Percentiles rank a stretch among this genome's conserved stretches.
These are phyloP conservation scores for Podotricha telesiphe DNA, from an alignment of 2,888 invertebrate genomes.

Conservation along the genomic window DNA sequence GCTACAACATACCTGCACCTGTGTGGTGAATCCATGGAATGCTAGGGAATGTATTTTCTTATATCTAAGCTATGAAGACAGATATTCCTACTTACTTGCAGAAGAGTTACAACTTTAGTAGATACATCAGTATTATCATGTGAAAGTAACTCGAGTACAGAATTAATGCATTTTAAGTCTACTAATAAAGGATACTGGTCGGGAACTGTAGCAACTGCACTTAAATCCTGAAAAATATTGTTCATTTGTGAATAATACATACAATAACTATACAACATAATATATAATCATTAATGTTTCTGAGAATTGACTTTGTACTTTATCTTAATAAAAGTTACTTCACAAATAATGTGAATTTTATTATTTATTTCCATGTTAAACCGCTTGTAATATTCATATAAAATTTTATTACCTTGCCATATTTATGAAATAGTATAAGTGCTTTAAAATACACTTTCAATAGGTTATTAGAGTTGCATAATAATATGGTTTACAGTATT, in stretches of 20 bases:
- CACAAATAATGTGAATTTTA: neutral
- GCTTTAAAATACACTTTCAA: neutral
- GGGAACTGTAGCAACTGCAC: slow-evolving; percentile 96
- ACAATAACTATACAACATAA: too few species aligned
- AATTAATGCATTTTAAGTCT: slow-evolving; percentile 93
- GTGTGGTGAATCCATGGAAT: too few species aligned
- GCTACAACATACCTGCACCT: too few species aligned
- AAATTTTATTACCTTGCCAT: neutral
- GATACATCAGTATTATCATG: slow-evolving; percentile 98
- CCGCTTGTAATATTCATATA: neutral
- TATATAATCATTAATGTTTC: neutral
- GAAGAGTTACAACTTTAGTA: slow-evolving; percentile 87
- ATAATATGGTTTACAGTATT: slow-evolving; percentile 3
- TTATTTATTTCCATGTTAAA: neutral
- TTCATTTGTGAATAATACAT: neutral
- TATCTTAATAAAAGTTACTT: neutral
- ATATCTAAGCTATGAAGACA: neutral
- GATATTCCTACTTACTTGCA: slow-evolving; percentile 80
- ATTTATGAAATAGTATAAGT: neutral
- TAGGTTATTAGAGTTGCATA: neutral
- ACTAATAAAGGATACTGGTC: slow-evolving; percentile 96
- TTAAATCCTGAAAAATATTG: slow-evolving; percentile 90
- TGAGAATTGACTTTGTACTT: neutral
- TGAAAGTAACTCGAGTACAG: slow-evolving; percentile 94
- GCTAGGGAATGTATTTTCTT: neutral